Evolutionary conservation across 2,888 invertebrate genomes (phyloP).

Genomic region (Amblyjoppa proteus): DNA sequence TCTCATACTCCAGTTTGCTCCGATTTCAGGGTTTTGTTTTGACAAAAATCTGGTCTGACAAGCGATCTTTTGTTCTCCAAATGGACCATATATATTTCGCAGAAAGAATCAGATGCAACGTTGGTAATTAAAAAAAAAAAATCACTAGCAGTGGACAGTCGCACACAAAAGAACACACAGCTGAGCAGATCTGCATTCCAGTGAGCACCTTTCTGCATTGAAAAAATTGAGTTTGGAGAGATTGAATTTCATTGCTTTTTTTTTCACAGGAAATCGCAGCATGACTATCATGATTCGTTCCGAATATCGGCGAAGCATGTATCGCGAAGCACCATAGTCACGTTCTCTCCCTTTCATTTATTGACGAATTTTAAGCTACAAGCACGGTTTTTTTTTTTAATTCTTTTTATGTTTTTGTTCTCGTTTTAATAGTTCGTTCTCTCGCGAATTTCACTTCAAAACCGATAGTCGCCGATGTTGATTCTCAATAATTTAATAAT

Average conservation of each 20-base stretch:
- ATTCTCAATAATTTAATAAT: conserved; percentile 74
- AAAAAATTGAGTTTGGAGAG: not conserved
- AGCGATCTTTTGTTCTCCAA: too few relatives aligned
- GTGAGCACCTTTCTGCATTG: not conserved
- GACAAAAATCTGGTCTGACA: too few relatives aligned
- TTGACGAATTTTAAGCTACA: conserved; percentile 71
- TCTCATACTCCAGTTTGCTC: too few relatives aligned
- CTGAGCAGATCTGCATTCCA: too few relatives aligned
- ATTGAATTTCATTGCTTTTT: conserved; percentile 10
- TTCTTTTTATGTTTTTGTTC: conserved; percentile 41
- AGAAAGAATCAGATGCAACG: too few relatives aligned
- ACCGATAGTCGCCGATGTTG: conserved; percentile 48
- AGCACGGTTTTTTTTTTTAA: conserved; percentile 66
- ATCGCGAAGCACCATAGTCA: conserved; percentile 67
- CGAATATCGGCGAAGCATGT: conserved; percentile 58
- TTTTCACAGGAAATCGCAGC: conserved; percentile 62
- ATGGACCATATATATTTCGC: too few relatives aligned
- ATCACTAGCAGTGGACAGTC: too few relatives aligned
- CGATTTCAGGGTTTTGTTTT: too few relatives aligned
- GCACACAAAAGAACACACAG: too few relatives aligned
- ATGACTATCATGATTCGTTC: conserved; percentile 63
- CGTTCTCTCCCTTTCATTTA: conserved; percentile 69
- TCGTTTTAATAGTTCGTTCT: conserved; percentile 65
- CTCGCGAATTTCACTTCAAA: conserved; percentile 40
- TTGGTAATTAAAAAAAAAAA: too few relatives aligned